Percentiles rank a stretch among this genome's conserved stretches.
phyloP scores from a whole-genome alignment of 2,888 invertebrate genomes.

The Eristalinus aeneus region DNA sequence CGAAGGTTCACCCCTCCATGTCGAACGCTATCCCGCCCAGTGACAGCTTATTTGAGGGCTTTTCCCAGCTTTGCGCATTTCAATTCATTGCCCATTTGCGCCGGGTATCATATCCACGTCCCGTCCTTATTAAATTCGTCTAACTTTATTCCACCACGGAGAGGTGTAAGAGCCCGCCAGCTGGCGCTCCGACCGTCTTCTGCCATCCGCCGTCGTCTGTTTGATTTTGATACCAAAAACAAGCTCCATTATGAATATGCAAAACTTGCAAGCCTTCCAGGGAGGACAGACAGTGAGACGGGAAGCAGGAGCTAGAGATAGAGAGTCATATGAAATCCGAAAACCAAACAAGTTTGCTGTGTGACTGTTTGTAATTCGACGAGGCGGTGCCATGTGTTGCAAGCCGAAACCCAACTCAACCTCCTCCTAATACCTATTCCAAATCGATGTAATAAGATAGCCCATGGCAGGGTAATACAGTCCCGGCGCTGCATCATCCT shows the following conservation, averaged over 20 bases:
- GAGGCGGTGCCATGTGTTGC: constrained; percentile 12
- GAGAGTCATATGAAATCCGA: constrained; percentile 14
- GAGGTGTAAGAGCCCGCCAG: background rate
- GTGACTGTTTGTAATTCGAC: constrained; percentile 22
- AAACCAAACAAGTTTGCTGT: constrained; percentile 38
- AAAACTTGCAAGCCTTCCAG: constrained; percentile 16
- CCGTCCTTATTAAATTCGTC: constrained; percentile 22
- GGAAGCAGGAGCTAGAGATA: too few species aligned
- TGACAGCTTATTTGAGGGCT: too few species aligned
- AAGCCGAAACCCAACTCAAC: background rate
- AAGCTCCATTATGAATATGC: constrained; percentile 1
- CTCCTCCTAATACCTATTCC: background rate
- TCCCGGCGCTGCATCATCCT: constrained; percentile 41
- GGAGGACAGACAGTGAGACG: too few species aligned
- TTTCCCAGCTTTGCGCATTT: too few species aligned
- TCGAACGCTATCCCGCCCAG: too few species aligned
- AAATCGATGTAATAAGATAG: constrained; percentile 64
- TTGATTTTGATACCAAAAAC: background rate
- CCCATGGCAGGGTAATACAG: constrained; percentile 40
- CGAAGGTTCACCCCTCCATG: too few species aligned
- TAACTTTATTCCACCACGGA: background rate
- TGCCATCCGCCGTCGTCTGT: background rate
- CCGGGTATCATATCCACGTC: constrained; percentile 21
- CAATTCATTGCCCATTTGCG: background rate
- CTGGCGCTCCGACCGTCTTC: too few species aligned